A percentile compares a stretch with the other conserved stretches of the same genome.
phyloP scores from a whole-genome alignment of 1,140 invertebrate species.

The Calliphora vicina region DNA sequence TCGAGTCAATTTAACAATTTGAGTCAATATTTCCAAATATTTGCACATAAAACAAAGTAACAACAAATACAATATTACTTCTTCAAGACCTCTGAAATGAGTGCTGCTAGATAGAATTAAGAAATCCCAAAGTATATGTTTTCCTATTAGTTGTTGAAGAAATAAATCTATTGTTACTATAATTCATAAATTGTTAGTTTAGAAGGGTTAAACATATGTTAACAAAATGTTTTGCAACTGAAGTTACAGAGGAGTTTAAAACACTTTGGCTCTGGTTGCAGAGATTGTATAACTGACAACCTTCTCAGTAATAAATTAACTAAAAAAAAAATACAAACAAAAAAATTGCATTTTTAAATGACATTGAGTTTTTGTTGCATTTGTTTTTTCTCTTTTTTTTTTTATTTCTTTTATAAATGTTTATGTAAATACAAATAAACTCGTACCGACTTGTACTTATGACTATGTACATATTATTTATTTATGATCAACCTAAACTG shows the following conservation, averaged over 20 bases:
- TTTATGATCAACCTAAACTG: not conserved
- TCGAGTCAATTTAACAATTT: no score
- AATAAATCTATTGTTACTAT: no score
- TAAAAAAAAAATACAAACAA: not conserved
- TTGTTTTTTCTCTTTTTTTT: not conserved
- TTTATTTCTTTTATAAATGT: not conserved
- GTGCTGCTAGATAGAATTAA: no score
- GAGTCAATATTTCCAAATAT: no score
- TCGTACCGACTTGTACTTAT: not conserved
- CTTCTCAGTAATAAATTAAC: conserved; percentile 14
- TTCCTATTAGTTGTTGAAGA: no score
- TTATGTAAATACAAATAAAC: not conserved
- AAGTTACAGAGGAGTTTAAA: conserved; percentile 9
- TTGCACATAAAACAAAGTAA: no score
- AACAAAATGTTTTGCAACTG: conserved; percentile 9
- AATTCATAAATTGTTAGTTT: no score
- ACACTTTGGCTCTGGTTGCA: conserved; percentile 6
- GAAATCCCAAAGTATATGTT: no score
- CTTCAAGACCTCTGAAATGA: no score
- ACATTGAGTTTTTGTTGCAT: conserved; percentile 3
- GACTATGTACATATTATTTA: not conserved
- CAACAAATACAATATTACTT: no score
- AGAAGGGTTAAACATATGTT: not conserved
- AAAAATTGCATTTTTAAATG: not conserved
- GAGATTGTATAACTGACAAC: conserved; percentile 21